A percentile compares a stretch with the other conserved stretches of the same genome.
Evolutionary conservation across 2,888 invertebrate genomes (phyloP).

Genomic region (Scaptomyza cyrtandrae): DNA sequence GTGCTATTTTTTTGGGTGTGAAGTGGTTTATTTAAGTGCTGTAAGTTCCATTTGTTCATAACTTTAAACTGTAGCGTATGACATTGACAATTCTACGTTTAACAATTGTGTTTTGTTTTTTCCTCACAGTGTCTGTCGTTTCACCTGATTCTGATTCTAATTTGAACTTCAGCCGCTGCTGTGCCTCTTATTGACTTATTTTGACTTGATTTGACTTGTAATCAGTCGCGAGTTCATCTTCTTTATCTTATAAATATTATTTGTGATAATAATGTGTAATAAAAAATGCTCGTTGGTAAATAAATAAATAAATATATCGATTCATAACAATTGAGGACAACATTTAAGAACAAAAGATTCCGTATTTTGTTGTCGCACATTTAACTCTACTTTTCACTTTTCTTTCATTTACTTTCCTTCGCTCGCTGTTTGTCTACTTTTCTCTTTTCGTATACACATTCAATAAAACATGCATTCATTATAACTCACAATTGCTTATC

Average conservation of each 20-base stretch:
- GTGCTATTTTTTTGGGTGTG: not conserved
- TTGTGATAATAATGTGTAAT: conserved; percentile 44
- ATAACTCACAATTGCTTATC: conserved; percentile 60
- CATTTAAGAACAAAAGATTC: conserved; percentile 77
- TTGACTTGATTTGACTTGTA: conserved; percentile 14
- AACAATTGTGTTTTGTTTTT: conserved; percentile 48
- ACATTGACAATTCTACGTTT: conserved; percentile 34
- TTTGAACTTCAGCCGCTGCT: conserved; percentile 66
- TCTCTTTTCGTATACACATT: conserved; percentile 59
- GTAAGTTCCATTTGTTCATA: conserved; percentile 20
- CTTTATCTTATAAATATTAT: conserved; percentile 36
- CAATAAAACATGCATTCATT: conserved; percentile 73
- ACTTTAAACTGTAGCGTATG: conserved; percentile 25
- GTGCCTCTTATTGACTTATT: conserved; percentile 36
- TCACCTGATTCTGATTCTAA: conserved; percentile 62
- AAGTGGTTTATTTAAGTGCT: conserved; percentile 8
- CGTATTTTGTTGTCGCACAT: conserved; percentile 69
- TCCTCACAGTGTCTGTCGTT: conserved; percentile 30
- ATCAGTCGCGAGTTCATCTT: conserved; percentile 29
- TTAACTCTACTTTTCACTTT: conserved; percentile 22
- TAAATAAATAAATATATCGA: conserved; percentile 72
- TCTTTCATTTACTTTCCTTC: not conserved
- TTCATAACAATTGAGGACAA: conserved; percentile 74
- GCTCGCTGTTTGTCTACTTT: conserved; percentile 4
- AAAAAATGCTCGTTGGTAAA: conserved; percentile 64